These are phyloP conservation scores for Spermophilus dauricus DNA, from an alignment of 2,113 vertebrate genomes.

Conservation along the genomic window DNA sequence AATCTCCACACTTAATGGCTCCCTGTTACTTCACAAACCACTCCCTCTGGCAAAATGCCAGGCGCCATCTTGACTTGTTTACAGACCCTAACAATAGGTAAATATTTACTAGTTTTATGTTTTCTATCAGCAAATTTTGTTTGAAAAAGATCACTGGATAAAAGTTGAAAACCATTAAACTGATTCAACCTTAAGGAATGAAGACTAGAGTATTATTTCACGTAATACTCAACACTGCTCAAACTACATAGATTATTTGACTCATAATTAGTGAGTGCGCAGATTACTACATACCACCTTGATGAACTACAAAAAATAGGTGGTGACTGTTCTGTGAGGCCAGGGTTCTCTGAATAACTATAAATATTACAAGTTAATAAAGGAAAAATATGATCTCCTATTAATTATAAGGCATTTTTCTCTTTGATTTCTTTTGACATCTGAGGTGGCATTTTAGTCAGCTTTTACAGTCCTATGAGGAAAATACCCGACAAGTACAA, in stretches of 20 bases:
- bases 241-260: not conserved
- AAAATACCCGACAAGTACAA: too few species aligned
- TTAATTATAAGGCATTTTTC: constrained; percentile 18
- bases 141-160: not conserved
- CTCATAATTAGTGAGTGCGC: not conserved
- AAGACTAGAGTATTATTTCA: not conserved
- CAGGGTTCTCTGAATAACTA: not conserved
- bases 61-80: too few species aligned
- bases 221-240: not conserved
- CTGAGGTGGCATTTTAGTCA: not conserved
- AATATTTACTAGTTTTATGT: not conserved
- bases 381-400: not conserved
- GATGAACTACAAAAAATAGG: not conserved
- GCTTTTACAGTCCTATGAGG: too few species aligned
- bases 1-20: too few species aligned
- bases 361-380: not conserved
- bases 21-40: too few species aligned
- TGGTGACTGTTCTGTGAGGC: not conserved
- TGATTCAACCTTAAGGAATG: not conserved
- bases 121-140: not conserved
- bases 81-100: not conserved
- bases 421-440: not conserved
- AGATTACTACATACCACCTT: not conserved
- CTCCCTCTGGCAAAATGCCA: too few species aligned
- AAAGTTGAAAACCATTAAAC: not conserved